Conservation (phyloP, 2,113 vertebrate genomes). For the Plectropomus leopardus region DNA sequence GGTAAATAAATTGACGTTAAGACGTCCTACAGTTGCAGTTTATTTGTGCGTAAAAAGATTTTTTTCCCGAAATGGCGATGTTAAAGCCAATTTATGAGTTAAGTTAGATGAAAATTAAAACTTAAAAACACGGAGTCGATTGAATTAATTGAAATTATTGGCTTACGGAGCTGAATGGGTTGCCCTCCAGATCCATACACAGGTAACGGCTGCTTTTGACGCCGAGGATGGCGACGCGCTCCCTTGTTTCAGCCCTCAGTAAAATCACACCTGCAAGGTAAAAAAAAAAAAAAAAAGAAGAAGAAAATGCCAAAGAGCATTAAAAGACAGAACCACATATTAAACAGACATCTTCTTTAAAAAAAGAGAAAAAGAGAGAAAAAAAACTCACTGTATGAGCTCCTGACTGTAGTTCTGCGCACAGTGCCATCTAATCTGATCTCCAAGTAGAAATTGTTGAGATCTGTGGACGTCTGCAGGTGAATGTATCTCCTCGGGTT, state of each 20-base stretch:
- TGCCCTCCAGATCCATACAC: constrained; percentile 91
- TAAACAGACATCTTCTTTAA: neutral
- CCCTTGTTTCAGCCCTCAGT: constrained; percentile 89
- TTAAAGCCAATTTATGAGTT: too few species aligned
- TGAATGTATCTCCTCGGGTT: constrained; percentile 88
- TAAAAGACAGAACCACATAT: neutral
- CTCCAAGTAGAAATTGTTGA: constrained; percentile 93
- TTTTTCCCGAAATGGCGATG: neutral
- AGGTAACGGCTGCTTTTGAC: constrained; percentile 92
- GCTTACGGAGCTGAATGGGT: constrained; percentile 93
- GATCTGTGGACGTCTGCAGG: constrained; percentile 85
- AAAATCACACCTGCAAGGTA: constrained; percentile 90
- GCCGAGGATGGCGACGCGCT: constrained; percentile 90
- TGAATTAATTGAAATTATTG: neutral
- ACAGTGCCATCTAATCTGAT: constrained; percentile 89
- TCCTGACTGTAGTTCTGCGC: constrained; percentile 88
- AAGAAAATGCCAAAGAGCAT: neutral
- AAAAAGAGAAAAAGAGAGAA: too few species aligned
- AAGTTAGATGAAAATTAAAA: neutral
- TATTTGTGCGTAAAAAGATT: constrained; percentile 19
- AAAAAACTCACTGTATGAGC: constrained; percentile 90
- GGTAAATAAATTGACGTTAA: neutral
- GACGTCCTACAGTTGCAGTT: neutral
- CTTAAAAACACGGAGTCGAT: fast-evolving
- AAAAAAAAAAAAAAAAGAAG: too few species aligned